Conservation (phyloP, 1,140 invertebrate species). For the Papilio polytes region DNA sequence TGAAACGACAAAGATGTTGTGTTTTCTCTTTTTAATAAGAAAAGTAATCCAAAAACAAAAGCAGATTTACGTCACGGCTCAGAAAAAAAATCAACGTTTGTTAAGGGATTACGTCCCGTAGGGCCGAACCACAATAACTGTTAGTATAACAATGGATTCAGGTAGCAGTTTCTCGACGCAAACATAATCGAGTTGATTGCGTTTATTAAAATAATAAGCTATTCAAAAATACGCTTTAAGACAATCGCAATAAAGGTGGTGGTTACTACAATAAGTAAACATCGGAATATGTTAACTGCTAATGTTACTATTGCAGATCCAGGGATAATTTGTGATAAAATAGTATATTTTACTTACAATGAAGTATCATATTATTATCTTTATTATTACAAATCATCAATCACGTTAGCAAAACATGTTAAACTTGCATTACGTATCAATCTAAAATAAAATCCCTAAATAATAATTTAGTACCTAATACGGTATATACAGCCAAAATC, state of each 20-base stretch:
- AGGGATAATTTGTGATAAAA: neutral
- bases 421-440: neutral
- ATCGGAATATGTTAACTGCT: neutral
- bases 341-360: neutral
- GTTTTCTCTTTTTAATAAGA: slow-evolving; percentile 46
- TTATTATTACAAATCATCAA: neutral
- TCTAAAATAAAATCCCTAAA: neutral
- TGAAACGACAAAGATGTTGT: slow-evolving; percentile 44
- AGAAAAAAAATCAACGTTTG: slow-evolving; percentile 67
- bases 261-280: neutral
- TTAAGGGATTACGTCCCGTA: slow-evolving; percentile 65
- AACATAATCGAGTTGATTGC: slow-evolving; percentile 52
- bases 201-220: slow-evolving; percentile 28
- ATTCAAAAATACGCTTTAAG: slow-evolving; percentile 42
- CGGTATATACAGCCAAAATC: neutral
- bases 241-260: neutral
- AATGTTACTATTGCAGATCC: neutral
- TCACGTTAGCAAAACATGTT: neutral
- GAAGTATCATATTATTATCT: neutral
- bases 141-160: slow-evolving; percentile 69
- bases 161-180: slow-evolving; percentile 64
- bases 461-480: too few species aligned
- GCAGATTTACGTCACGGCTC: slow-evolving; percentile 66
- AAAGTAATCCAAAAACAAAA: slow-evolving; percentile 67
- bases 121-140: slow-evolving; percentile 62